Evolutionary conservation across 2,888 invertebrate species (phyloP).

Genomic region (Helleia helle): DNA sequence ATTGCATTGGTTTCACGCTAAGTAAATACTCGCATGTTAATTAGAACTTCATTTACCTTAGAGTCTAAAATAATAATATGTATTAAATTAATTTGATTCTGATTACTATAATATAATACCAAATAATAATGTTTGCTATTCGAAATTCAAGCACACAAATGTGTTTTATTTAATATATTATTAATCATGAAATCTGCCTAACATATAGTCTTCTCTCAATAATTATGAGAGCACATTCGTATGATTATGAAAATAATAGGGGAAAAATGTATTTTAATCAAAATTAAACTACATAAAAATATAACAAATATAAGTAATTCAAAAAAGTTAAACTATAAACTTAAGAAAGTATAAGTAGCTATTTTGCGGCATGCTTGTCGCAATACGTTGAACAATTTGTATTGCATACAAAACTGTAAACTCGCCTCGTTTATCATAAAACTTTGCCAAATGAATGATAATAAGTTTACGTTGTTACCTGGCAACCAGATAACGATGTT

Average conservation of each 20-base stretch:
- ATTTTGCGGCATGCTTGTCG: slow-evolving; percentile 13
- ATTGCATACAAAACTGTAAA: slow-evolving; percentile 43
- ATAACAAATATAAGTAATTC: no score
- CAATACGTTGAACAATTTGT: slow-evolving; percentile 38
- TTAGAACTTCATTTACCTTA: slow-evolving; percentile 16
- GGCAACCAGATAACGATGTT: slow-evolving; percentile 17
- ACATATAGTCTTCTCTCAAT: no score
- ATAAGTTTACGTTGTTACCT: slow-evolving; percentile 40
- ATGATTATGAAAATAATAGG: no score
- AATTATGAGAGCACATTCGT: no score
- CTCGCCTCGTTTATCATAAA: slow-evolving; percentile 50
- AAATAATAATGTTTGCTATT: no score
- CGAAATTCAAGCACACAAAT: no score
- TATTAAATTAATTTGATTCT: slow-evolving; percentile 1
- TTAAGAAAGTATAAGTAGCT: background rate
- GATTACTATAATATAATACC: no score
- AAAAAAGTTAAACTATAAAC: background rate
- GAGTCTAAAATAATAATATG: slow-evolving; percentile 10
- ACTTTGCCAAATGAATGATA: slow-evolving; percentile 52
- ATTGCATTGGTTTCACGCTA: slow-evolving; percentile 16
- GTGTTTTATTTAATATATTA: no score
- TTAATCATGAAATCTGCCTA: no score
- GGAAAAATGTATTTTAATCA: no score
- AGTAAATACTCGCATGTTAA: slow-evolving; percentile 18
- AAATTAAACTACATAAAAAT: no score